Conservation (phyloP, 2,113 vertebrate genomes). For the Anas platyrhynchos region DNA sequence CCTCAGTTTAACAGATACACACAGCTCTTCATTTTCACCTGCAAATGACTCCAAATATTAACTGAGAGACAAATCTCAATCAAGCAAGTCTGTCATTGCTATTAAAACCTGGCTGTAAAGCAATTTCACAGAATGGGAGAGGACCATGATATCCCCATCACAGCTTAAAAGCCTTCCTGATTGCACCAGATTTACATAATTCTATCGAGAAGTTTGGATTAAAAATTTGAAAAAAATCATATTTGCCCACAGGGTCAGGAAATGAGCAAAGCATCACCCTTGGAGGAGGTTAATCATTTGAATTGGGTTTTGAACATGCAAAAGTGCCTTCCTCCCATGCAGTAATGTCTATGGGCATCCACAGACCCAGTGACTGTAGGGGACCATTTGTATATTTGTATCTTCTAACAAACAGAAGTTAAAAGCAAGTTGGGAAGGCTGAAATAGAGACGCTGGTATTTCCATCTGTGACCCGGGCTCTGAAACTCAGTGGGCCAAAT, state of each 20-base stretch:
- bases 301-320: not conserved
- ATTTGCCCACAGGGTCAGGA: not conserved
- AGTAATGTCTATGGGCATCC: not conserved
- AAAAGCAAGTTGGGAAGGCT: not conserved
- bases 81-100: conserved; percentile 34
- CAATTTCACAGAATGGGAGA: conserved; percentile 47
- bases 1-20: not conserved
- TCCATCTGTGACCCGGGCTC: not conserved
- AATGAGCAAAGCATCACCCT: not conserved
- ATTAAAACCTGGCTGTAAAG: conserved; percentile 56
- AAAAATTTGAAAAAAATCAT: not conserved
- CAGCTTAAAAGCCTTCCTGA: conserved; percentile 19
- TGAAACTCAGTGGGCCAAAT: not conserved
- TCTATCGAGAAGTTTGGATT: not conserved
- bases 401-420: not conserved
- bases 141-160: not conserved
- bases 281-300: not conserved
- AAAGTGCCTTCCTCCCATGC: not conserved
- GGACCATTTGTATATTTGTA: not conserved
- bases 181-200: conserved; percentile 32
- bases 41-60: conserved; percentile 55
- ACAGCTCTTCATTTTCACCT: conserved; percentile 47
- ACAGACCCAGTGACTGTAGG: not conserved
- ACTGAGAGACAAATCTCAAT: conserved; percentile 60
- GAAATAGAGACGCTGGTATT: not conserved